Percentiles rank a stretch among this genome's conserved stretches.
phyloP scores from a whole-genome alignment of 2,888 invertebrate species.

The Brenthis daphne region DNA sequence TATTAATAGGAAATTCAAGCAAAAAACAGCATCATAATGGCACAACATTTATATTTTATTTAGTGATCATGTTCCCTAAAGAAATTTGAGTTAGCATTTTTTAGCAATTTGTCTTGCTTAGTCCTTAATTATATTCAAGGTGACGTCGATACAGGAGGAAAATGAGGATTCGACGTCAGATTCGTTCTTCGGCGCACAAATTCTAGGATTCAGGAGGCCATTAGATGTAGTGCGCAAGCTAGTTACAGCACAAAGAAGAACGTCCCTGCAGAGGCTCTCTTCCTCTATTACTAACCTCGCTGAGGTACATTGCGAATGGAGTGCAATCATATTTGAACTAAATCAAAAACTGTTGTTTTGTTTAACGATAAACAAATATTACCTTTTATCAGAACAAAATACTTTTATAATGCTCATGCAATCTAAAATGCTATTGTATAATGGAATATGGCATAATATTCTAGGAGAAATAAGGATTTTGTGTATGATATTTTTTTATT shows the following conservation, averaged over 20 bases:
- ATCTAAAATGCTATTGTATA: constrained; percentile 4
- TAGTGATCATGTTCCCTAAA: not conserved
- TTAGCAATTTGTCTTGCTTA: constrained; percentile 11
- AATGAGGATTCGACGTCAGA: constrained; percentile 63
- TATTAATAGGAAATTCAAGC: no score
- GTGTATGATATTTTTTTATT: not conserved
- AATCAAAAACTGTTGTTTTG: no score
- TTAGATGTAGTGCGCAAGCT: constrained; percentile 79
- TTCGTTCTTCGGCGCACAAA: constrained; percentile 65
- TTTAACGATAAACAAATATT: no score
- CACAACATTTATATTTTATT: no score
- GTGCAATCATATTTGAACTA: constrained; percentile 29
- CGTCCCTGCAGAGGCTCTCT: constrained; percentile 75
- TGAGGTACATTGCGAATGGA: constrained; percentile 66
- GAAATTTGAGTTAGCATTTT: not conserved
- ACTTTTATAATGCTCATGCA: not conserved
- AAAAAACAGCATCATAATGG: no score
- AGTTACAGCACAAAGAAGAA: constrained; percentile 75
- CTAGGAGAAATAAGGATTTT: not conserved
- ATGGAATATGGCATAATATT: no score
- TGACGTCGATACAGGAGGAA: constrained; percentile 67
- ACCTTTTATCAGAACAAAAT: no score
- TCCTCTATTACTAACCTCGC: constrained; percentile 77
- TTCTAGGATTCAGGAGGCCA: constrained; percentile 72
- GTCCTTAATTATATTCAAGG: constrained; percentile 69